A percentile compares a stretch with the other conserved stretches of the same genome.
phyloP scores from a whole-genome alignment of 2,797 vertebrate genomes.

The Rachycentron canadum region DNA sequence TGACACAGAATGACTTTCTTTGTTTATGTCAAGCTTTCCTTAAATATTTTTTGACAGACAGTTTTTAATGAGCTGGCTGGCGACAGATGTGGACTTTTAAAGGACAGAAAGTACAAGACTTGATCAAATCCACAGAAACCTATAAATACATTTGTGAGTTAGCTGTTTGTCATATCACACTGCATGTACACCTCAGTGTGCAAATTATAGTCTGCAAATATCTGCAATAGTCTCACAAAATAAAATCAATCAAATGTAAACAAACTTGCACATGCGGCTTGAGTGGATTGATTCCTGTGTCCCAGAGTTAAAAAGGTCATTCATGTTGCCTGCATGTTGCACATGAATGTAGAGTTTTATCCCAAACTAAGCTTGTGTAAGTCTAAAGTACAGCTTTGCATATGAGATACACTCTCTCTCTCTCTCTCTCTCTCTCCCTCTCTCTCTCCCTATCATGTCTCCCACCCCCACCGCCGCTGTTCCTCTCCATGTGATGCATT shows the following conservation, averaged over 20 bases:
- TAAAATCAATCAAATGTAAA: slow-evolving; percentile 43
- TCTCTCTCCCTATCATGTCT: slow-evolving; percentile 33
- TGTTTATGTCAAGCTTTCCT: slow-evolving; percentile 42
- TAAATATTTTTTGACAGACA: slow-evolving; percentile 33
- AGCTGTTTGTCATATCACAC: background rate
- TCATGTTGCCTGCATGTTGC: slow-evolving; percentile 45
- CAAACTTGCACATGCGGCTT: slow-evolving; percentile 12
- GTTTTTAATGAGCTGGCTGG: slow-evolving; percentile 49
- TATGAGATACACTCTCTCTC: slow-evolving; percentile 2
- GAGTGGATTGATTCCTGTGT: slow-evolving; percentile 30
- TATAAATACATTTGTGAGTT: background rate
- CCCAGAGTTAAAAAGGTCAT: slow-evolving; percentile 38
- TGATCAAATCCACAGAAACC: slow-evolving; percentile 1
- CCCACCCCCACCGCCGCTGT: slow-evolving; percentile 13
- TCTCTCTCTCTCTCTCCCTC: slow-evolving; percentile 25
- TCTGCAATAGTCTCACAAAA: slow-evolving; percentile 27
- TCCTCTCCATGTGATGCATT: slow-evolving; percentile 64
- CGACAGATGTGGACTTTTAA: slow-evolving; percentile 12
- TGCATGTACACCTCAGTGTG: background rate
- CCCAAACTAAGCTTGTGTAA: slow-evolving; percentile 42
- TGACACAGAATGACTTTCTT: slow-evolving; percentile 42
- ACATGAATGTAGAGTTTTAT: slow-evolving; percentile 48
- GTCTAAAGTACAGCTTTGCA: slow-evolving; percentile 45
- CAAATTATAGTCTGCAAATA: slow-evolving; percentile 23
- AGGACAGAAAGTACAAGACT: slow-evolving; percentile 13